phyloP scores from a whole-genome alignment of 2,113 vertebrate genomes.

The Mustelus asterias region DNA sequence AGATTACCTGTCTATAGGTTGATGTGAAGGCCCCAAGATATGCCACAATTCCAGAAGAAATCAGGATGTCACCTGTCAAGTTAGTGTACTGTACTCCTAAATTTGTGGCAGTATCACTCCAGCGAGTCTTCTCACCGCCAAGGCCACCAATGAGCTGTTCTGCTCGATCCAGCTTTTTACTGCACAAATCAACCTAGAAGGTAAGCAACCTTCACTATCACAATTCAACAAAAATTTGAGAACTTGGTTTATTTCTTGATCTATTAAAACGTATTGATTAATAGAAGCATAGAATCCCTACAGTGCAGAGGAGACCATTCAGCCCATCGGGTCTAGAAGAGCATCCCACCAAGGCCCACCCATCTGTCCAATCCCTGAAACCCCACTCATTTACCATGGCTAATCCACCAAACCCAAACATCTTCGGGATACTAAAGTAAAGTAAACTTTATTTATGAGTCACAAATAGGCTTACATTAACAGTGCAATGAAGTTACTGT shows the following conservation, averaged over 20 bases:
- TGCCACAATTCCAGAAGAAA: conserved; percentile 72
- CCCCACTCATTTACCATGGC: no score
- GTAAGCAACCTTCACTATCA: background rate
- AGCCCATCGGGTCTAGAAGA: no score
- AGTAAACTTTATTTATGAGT: no score
- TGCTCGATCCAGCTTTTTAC: conserved; percentile 72
- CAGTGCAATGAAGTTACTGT: no score
- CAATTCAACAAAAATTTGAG: background rate
- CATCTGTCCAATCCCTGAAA: no score
- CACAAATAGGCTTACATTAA: no score
- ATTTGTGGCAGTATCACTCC: conserved; percentile 65
- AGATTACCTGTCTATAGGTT: conserved; percentile 70
- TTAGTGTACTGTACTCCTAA: conserved; percentile 67
- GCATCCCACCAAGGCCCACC: no score
- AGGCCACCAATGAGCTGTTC: conserved; percentile 80
- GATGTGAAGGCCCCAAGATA: conserved; percentile 81
- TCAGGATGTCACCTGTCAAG: conserved; percentile 75
- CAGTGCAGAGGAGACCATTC: no score
- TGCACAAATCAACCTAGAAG: conserved; percentile 69
- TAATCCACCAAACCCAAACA: no score
- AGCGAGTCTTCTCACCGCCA: conserved; percentile 76
- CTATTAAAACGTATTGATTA: background rate
- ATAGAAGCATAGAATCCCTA: background rate
- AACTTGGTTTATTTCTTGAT: conserved; percentile 13
- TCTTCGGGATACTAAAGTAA: no score